A percentile compares a stretch with the other conserved stretches of the same genome.
These are phyloP conservation scores for Azemiops feae DNA, from an alignment of 2,113 vertebrate species.

Conservation along the genomic window DNA sequence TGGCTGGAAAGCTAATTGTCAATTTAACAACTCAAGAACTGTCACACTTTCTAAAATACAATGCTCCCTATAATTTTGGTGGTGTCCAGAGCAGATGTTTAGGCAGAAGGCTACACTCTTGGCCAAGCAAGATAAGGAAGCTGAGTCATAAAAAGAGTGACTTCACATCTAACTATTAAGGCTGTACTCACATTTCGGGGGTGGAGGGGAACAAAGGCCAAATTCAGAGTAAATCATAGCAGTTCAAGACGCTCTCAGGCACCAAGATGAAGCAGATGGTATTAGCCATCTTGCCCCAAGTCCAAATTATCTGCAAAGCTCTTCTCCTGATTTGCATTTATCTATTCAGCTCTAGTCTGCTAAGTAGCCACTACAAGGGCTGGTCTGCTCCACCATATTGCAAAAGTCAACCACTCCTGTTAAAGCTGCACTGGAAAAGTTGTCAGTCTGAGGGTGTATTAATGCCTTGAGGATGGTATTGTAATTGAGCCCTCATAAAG, in stretches of 20 bases:
- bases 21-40: conserved; percentile 4
- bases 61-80: not conserved
- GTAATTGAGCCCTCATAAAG: not conserved
- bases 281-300: not conserved
- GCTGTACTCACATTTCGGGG: not conserved
- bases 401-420: not conserved
- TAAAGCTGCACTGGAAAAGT: not conserved
- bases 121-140: not conserved
- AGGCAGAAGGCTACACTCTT: not conserved
- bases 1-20: conserved; percentile 17
- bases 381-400: not conserved
- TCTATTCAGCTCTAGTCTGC: not conserved
- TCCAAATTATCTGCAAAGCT: not conserved
- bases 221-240: not conserved
- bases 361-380: not conserved
- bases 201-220: not conserved
- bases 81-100: conserved; percentile 1
- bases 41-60: not conserved
- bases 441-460: not conserved
- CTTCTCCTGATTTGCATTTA: not conserved
- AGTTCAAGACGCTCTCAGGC: not conserved
- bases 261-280: not conserved
- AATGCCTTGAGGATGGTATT: not conserved
- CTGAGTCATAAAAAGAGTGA: not conserved
- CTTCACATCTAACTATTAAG: not conserved